Percentiles rank a stretch among this genome's conserved stretches.
phyloP scores from a whole-genome alignment of 2,888 invertebrate genomes.

The Elegia similella region DNA sequence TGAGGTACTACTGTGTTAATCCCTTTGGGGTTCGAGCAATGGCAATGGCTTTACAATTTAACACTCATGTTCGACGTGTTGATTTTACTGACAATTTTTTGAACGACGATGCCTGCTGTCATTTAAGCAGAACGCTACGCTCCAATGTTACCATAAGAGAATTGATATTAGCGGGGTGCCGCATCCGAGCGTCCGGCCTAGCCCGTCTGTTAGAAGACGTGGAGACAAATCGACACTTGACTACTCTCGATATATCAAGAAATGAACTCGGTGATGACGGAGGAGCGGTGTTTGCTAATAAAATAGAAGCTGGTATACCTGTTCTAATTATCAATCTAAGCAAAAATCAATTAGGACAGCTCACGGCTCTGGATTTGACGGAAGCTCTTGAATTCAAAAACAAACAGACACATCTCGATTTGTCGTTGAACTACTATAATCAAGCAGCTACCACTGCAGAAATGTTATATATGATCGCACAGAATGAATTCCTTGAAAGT shows the following conservation, averaged over 20 bases:
- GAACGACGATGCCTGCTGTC: slow-evolving; percentile 46
- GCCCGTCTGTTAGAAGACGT: slow-evolving; percentile 34
- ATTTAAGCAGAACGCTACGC: slow-evolving; percentile 43
- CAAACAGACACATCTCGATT: slow-evolving; percentile 39
- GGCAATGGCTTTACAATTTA: slow-evolving; percentile 42
- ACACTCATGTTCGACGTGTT: slow-evolving; percentile 37
- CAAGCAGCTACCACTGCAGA: slow-evolving; percentile 31
- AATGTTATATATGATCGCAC: slow-evolving; percentile 36
- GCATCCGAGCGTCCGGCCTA: slow-evolving; percentile 43
- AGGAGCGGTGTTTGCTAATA: slow-evolving; percentile 34
- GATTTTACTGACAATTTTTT: slow-evolving; percentile 47
- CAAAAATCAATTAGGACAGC: slow-evolving; percentile 37
- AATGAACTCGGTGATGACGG: slow-evolving; percentile 46
- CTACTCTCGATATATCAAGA: slow-evolving; percentile 35
- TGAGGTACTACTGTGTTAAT: slow-evolving; percentile 44
- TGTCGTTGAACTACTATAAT: slow-evolving; percentile 45
- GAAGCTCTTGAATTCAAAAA: slow-evolving; percentile 38
- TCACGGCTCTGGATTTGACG: slow-evolving; percentile 34
- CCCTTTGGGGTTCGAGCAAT: slow-evolving; percentile 43
- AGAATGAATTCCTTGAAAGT: slow-evolving; percentile 35
- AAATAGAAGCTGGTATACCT: slow-evolving; percentile 30
- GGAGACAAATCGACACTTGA: slow-evolving; percentile 33
- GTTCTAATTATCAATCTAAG: slow-evolving; percentile 37
- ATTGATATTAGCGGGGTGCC: slow-evolving; percentile 43
- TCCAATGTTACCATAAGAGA: slow-evolving; percentile 40